Evolutionary conservation across 2,113 vertebrate genomes (phyloP), one percentile per base, ranked within the genome.

Genomic region (Paedocypris sp.): DNA sequence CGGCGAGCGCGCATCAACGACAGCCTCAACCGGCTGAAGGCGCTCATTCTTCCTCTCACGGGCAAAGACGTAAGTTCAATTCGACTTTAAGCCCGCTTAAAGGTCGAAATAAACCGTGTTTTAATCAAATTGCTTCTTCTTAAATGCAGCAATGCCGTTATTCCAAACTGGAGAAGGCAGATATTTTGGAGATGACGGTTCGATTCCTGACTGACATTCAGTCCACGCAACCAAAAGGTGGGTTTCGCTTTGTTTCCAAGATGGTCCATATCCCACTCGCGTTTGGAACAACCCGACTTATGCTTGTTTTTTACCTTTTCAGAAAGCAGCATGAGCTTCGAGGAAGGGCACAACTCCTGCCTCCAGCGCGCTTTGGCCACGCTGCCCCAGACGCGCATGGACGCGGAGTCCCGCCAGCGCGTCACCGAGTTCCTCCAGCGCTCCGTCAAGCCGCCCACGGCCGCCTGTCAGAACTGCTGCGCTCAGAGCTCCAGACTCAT

Each of bases 101-200:
- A 6, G 2, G 7, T 10, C 10, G 15, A 19, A 20, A 4, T 20
- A 8, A 33, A 6, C 3, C 11, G 28, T 32, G 8, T 53, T 28
- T 31, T 31, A 26, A 64, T 35, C 71, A 11, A 31, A 1, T 61
- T 39, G 20, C 45, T 20, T 54, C 1, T 12, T 56, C 46, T 52
- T 10, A 1, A 1, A 62, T 60, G 7, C 67, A 86, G 86, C 88
- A 82, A 72, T 87, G 88, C 2, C 77, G 85, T 63, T 86, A 79
- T 71, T 90, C 89, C 16, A 92, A 92, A 50, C 78, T 93, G 62
- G 92, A 95, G 73, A 94, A 94, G 76, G 92, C 92, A 0, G 90
- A 91, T 58, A 85, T 94, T 65, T 82, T 94, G 66, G 92, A 95
- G 72, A 92, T 92, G 91, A 91, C 92, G 0, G 90, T 94, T n/a